phyloP scores from a whole-genome alignment of 2,888 invertebrate species.

The Himalopsyche tibetana region DNA sequence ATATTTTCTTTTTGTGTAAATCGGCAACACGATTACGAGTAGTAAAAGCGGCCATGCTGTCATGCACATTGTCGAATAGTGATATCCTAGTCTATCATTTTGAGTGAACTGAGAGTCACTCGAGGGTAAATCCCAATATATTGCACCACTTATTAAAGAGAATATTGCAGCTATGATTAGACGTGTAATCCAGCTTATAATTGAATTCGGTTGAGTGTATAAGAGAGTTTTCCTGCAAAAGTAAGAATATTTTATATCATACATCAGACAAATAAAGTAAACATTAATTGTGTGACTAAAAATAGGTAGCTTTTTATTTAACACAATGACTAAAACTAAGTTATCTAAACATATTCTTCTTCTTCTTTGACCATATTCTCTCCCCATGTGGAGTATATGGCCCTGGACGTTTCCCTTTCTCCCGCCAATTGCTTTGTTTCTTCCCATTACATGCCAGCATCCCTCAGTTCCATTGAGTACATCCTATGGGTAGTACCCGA shows the following conservation, averaged over 20 bases:
- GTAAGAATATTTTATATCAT: conserved; percentile 49
- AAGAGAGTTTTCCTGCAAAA: conserved; percentile 80
- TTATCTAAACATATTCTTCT: too few species aligned
- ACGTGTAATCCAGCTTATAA: conserved; percentile 87
- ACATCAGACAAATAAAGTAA: too few species aligned
- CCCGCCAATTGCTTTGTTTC: too few species aligned
- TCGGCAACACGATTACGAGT: conserved; percentile 78
- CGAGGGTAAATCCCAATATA: conserved; percentile 92
- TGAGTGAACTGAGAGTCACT: conserved; percentile 84
- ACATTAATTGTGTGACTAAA: too few species aligned
- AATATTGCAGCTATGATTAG: conserved; percentile 88
- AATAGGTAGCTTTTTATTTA: too few species aligned
- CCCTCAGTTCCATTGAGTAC: too few species aligned
- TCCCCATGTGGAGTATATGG: too few species aligned
- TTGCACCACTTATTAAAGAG: conserved; percentile 89
- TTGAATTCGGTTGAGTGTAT: conserved; percentile 90
- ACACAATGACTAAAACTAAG: too few species aligned
- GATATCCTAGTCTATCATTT: conserved; percentile 90
- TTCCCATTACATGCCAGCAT: too few species aligned
- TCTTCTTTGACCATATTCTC: too few species aligned
- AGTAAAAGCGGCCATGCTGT: conserved; percentile 87
- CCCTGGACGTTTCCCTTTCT: too few species aligned
- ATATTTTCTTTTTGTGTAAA: conserved; percentile 78
- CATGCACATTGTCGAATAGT: conserved; percentile 88
- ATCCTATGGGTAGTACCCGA: too few species aligned